Percentiles rank a stretch among this genome's conserved stretches.
Conservation (phyloP, 2,888 invertebrate genomes). For the Drosophila pegasa region DNA sequence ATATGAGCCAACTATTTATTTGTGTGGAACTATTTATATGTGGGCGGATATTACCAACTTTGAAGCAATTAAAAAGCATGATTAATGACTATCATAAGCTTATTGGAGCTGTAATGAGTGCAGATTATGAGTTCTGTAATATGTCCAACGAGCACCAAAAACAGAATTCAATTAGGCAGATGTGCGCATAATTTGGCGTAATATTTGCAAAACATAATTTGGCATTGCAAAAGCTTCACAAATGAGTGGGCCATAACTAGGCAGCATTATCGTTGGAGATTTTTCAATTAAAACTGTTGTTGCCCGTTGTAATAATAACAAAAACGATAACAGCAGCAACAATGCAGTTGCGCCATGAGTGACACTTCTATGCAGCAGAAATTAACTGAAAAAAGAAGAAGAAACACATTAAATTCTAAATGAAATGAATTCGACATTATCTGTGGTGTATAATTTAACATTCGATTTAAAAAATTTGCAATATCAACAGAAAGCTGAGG, state of each 20-base stretch:
- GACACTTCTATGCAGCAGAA: conserved; percentile 40
- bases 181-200: conserved; percentile 25
- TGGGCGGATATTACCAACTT: not conserved
- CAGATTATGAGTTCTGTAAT: conserved; percentile 14
- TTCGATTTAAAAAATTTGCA: conserved; percentile 43
- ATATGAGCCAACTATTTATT: too few relatives aligned
- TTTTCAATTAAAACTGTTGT: conserved; percentile 47
- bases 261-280: conserved; percentile 24
- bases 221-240: conserved; percentile 37
- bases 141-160: conserved; percentile 7
- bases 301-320: conserved; percentile 8
- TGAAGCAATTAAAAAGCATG: conserved; percentile 18
- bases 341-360: conserved; percentile 1
- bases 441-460: conserved; percentile 58
- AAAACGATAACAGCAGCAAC: not conserved
- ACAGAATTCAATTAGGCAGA: conserved; percentile 48
- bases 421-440: conserved; percentile 57
- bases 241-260: conserved; percentile 20
- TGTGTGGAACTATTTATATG: not conserved
- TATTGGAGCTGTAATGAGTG: conserved; percentile 30
- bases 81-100: conserved; percentile 42
- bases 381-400: conserved; percentile 23
- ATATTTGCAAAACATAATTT: conserved; percentile 54
- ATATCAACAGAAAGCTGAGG: conserved; percentile 9
- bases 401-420: conserved; percentile 26